These are phyloP conservation scores for Sylvia atricapilla DNA, from an alignment of 2,113 vertebrate species.

Conservation along the genomic window DNA sequence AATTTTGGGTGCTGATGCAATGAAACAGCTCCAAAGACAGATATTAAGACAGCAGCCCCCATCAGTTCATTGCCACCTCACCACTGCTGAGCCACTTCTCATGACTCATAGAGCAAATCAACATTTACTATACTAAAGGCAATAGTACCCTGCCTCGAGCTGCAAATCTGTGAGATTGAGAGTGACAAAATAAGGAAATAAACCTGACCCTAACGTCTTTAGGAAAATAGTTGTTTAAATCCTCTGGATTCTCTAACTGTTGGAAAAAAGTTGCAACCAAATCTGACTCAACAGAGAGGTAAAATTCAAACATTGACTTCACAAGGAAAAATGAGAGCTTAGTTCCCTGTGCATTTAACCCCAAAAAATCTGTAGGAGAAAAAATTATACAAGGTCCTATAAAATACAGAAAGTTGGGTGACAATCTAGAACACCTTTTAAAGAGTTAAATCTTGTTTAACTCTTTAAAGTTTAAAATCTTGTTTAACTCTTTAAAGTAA, in stretches of 20 bases:
- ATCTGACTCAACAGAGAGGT: background rate
- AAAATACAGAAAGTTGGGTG: background rate
- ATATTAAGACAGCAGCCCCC: accelerated
- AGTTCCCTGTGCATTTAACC: background rate
- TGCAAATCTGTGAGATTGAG: background rate
- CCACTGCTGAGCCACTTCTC: background rate
- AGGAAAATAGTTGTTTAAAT: background rate
- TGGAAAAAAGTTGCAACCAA: background rate
- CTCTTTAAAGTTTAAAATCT: too few relatives aligned
- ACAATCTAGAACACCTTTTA: background rate
- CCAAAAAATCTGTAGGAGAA: background rate
- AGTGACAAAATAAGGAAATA: background rate
- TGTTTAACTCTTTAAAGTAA: too few relatives aligned
- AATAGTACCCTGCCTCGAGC: accelerated
- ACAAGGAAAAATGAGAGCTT: background rate
- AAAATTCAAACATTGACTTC: background rate
- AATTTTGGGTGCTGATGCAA: background rate
- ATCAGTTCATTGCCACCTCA: background rate
- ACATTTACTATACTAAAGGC: background rate
- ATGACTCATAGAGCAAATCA: background rate
- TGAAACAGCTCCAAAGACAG: background rate
- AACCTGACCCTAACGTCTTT: background rate
- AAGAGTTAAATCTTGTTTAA: background rate
- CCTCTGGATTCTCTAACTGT: background rate
- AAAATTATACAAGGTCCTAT: background rate